These are phyloP conservation scores for Eupsilia transversa DNA, from an alignment of 2,888 invertebrate genomes.

Conservation along the genomic window DNA sequence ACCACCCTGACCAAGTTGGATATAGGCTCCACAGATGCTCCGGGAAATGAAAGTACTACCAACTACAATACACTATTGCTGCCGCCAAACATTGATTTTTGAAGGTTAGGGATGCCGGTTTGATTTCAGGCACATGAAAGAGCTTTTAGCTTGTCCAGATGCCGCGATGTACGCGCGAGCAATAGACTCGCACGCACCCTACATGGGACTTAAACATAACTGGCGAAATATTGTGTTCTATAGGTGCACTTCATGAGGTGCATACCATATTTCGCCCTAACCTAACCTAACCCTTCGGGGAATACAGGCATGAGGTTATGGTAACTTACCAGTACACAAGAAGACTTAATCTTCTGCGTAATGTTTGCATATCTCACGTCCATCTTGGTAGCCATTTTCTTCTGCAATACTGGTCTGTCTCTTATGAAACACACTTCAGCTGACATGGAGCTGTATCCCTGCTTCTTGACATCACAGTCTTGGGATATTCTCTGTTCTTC, in stretches of 20 bases:
- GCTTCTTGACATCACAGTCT: neutral
- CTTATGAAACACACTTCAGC: slow-evolving; percentile 45
- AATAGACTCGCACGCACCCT: too few species aligned
- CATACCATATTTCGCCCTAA: too few species aligned
- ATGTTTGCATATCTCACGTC: slow-evolving; percentile 66
- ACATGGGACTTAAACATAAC: neutral
- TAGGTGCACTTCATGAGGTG: neutral
- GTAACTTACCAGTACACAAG: slow-evolving; percentile 46
- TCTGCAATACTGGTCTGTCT: slow-evolving; percentile 20
- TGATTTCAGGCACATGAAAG: too few species aligned
- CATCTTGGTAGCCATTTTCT: slow-evolving; percentile 43
- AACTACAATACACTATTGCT: too few species aligned
- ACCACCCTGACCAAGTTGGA: too few species aligned
- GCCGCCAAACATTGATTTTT: too few species aligned
- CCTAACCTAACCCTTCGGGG: too few species aligned
- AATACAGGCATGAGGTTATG: neutral
- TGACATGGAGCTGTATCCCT: slow-evolving; percentile 42
- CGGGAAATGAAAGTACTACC: too few species aligned
- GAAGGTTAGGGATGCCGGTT: too few species aligned
- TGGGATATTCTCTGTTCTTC: neutral
- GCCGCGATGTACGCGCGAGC: too few species aligned
- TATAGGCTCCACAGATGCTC: too few species aligned
- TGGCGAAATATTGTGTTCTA: neutral
- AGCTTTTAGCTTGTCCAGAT: too few species aligned
- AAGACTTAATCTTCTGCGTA: slow-evolving; percentile 58